Base-by-base conservation (phyloP, 1,140 invertebrate genomes). In the Ectropis grisescens region DNA sequence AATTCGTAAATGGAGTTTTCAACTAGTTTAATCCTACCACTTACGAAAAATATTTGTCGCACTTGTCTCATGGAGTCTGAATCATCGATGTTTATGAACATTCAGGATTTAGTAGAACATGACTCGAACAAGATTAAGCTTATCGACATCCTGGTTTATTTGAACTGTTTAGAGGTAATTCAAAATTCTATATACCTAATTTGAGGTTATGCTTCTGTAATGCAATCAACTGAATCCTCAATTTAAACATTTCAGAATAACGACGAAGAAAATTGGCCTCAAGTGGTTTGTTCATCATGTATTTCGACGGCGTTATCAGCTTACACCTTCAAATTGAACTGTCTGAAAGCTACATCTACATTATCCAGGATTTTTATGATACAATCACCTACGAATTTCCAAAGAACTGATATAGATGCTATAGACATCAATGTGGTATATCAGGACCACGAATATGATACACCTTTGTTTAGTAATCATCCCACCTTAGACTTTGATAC, bases 391-490 rank as follows among this genome's bases (percentile, higher is more conserved):
- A 57, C 50, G n/a, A 65, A 54, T 40, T 37, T 64, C 12, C 65
- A 60, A 25, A 49, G 61, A 26, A 56, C 65, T 42, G 65, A 76
- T 37, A 64, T 70, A 24, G 68, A 75, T 48, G 54, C 61, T 3
- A 81, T 81, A 44, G 71, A 81, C 52, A 75, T 81, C 13, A 78
- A 74, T 66, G 72, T 81, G 35, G 74, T 81, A 25, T 78, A 81
- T 43, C 74, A 79, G 37, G 76, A 81, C 14, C 76, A 81, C 48
- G 72, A 78, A 29, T 81, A 81, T 65, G 76, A 81, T 50, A 47
- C 68, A 9, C 72, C 76, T 29, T 38, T 81, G 2, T 81, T 72
- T 37, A 60, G 48, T 32, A 69, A 65, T 37, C 55, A 66, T 13
- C 30, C 60, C 15, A 44, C 49, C 16, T 41, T 78, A 38, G 65